Conservation (phyloP, 2,797 vertebrate species). For the Columba guinea region DNA sequence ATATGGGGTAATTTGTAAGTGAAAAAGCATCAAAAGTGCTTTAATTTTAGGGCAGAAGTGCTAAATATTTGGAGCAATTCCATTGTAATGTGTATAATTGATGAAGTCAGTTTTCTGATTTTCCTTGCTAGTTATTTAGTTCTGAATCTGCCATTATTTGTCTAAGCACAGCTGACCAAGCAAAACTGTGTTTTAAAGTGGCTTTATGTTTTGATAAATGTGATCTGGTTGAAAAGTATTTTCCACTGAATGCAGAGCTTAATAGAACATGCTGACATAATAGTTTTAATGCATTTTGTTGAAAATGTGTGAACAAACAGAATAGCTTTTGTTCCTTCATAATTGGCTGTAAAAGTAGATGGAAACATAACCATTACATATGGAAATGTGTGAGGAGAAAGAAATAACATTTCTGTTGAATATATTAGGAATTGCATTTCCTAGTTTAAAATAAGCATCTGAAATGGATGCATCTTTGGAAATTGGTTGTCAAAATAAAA, state of each 20-base stretch:
- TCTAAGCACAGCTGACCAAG: constrained; percentile 89
- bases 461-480: constrained; percentile 82
- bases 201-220: constrained; percentile 91
- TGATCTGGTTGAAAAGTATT: constrained; percentile 88
- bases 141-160: constrained; percentile 88
- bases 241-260: constrained; percentile 87
- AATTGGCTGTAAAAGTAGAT: constrained; percentile 89
- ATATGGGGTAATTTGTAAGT: constrained; percentile 31
- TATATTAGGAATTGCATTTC: constrained; percentile 84
- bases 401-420: constrained; percentile 84
- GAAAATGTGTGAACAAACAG: constrained; percentile 89
- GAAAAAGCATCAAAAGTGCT: constrained; percentile 60
- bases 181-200: constrained; percentile 88
- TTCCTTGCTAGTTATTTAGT: constrained; percentile 84
- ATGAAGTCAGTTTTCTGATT: constrained; percentile 82
- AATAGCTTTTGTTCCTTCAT: constrained; percentile 88
- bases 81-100: constrained; percentile 76
- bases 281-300: constrained; percentile 89
- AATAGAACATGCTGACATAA: constrained; percentile 89
- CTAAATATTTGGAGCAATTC: constrained; percentile 80
- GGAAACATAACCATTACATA: constrained; percentile 88
- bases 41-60: constrained; percentile 73
- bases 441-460: constrained; percentile 81
- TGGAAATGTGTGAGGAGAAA: constrained; percentile 85
- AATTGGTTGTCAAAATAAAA: constrained; percentile 83